Percentiles rank a stretch among this genome's conserved stretches.
Evolutionary conservation across 2,888 invertebrate species (phyloP).

Genomic region (Himalopsyche japonica): DNA sequence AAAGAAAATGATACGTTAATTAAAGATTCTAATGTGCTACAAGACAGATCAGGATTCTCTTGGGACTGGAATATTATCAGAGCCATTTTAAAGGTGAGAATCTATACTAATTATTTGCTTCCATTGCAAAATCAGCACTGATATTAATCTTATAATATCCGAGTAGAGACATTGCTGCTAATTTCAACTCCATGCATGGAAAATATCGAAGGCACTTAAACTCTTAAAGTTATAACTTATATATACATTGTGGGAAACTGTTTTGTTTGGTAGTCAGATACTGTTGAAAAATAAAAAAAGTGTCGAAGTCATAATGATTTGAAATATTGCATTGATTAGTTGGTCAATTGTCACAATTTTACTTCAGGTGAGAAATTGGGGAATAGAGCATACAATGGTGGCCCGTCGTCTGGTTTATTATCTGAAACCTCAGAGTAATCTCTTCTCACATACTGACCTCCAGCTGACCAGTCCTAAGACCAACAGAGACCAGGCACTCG

Average conservation of each 20-base stretch:
- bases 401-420: conserved; percentile 79
- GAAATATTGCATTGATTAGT: no score
- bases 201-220: no score
- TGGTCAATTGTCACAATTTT: conserved; percentile 47
- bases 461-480: conserved; percentile 56
- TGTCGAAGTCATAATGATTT: no score
- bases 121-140: no score
- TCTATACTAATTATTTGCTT: no score
- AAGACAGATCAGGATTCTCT: conserved; percentile 75
- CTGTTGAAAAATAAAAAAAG: background rate
- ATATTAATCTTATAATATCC: no score
- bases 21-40: conserved; percentile 80
- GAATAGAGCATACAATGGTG: conserved; percentile 56
- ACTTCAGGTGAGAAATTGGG: conserved; percentile 44
- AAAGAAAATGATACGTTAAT: conserved; percentile 70
- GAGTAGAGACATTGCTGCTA: no score
- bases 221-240: no score
- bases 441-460: conserved; percentile 83
- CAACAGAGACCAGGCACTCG: conserved; percentile 67
- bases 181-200: no score
- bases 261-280: conserved; percentile 18
- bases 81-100: conserved; percentile 72
- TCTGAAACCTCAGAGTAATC: conserved; percentile 84
- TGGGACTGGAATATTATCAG: conserved; percentile 96
- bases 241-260: no score